Conservation (phyloP, 2,888 invertebrate genomes). For the Drosophila nigricruria region DNA sequence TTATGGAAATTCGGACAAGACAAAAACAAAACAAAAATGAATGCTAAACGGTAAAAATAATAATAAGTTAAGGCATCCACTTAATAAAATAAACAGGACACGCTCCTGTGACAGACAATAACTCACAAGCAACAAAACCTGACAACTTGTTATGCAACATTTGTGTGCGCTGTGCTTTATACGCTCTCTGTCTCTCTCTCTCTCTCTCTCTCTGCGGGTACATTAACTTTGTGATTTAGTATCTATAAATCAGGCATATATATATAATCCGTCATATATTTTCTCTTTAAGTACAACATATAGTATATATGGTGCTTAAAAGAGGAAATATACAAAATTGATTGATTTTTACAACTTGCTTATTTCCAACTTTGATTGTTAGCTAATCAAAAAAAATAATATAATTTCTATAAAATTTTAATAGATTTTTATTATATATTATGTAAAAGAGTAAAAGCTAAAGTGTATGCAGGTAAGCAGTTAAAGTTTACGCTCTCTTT, state of each 20-base stretch:
- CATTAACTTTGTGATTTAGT: background rate
- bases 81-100: conserved; percentile 59
- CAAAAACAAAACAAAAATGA: background rate
- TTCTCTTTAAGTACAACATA: too few relatives aligned
- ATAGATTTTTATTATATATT: background rate
- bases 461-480: background rate
- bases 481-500: background rate
- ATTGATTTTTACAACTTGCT: too few relatives aligned
- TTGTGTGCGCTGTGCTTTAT: conserved; percentile 13
- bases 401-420: background rate
- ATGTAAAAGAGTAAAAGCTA: background rate
- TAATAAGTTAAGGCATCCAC: conserved; percentile 18
- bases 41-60: conserved; percentile 47
- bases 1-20: conserved; percentile 27
- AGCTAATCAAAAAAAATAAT: background rate
- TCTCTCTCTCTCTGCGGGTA: background rate
- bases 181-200: background rate
- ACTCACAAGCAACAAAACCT: conserved; percentile 40
- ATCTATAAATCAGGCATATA: background rate
- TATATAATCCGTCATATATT: too few relatives aligned
- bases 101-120: conserved; percentile 53
- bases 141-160: conserved; percentile 57
- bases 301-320: too few relatives aligned
- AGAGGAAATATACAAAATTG: too few relatives aligned
- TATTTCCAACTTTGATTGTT: background rate